phyloP scores from a whole-genome alignment of 2,113 vertebrate genomes.

The Entosphenus tridentatus region DNA sequence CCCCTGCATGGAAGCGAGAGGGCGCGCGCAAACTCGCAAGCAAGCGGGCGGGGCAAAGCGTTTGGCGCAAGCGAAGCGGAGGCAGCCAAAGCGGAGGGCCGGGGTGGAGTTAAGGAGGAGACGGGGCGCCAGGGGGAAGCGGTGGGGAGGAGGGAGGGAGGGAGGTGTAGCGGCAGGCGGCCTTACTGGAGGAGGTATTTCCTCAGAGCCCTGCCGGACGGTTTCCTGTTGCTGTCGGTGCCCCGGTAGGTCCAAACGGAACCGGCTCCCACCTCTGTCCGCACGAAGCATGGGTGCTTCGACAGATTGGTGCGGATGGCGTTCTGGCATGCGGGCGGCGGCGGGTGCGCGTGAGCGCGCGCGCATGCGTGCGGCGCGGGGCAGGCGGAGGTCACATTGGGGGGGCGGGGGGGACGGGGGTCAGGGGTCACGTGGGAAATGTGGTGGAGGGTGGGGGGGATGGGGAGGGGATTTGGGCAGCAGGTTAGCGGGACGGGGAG shows the following conservation, averaged over 20 bases:
- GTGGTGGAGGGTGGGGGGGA: not conserved
- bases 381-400: not conserved
- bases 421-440: not conserved
- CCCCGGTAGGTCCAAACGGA: constrained; percentile 4
- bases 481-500: not conserved
- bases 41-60: too few species aligned
- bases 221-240: too few species aligned
- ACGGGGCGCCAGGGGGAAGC: too few species aligned
- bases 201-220: too few species aligned
- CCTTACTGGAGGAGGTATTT: too few species aligned
- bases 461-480: not conserved
- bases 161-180: too few species aligned
- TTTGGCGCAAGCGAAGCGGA: too few species aligned
- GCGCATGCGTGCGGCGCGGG: not conserved
- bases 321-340: constrained; percentile 3
- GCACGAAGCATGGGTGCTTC: constrained; percentile 4
- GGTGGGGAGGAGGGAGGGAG: too few species aligned
- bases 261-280: constrained; percentile 1
- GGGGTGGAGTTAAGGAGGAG: too few species aligned
- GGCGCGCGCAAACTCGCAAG: too few species aligned
- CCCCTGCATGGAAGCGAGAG: too few species aligned
- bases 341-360: constrained; percentile 1
- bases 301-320: constrained; percentile 6
- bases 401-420: not conserved
- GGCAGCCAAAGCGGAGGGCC: too few species aligned